Evolutionary conservation across 1,140 invertebrate species (phyloP).

Genomic region (Procambarus virginalis): DNA sequence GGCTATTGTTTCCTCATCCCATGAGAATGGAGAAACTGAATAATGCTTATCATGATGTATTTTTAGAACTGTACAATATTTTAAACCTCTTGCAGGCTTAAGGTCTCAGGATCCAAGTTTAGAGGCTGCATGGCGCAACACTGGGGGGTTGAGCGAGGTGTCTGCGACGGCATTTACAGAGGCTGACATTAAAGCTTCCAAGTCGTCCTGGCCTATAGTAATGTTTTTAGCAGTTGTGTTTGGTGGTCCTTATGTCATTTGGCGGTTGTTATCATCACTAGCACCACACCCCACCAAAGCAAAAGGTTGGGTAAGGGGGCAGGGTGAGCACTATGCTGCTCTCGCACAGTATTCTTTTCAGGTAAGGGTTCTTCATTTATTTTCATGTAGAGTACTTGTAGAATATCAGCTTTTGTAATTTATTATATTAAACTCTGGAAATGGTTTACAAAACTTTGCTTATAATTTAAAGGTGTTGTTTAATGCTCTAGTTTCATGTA

Average conservation of each 20-base stretch:
- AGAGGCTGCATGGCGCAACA: slow-evolving; percentile 74
- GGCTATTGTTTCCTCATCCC: too few relatives aligned
- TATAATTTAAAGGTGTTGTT: too few relatives aligned
- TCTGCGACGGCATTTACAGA: slow-evolving; percentile 6
- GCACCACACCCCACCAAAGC: slow-evolving; percentile 65
- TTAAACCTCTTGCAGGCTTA: not conserved
- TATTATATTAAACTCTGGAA: too few relatives aligned
- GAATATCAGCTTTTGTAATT: too few relatives aligned
- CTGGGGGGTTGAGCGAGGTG: slow-evolving; percentile 62
- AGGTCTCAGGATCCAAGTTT: slow-evolving; percentile 43
- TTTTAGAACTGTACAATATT: too few relatives aligned
- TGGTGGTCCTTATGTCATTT: slow-evolving; percentile 93
- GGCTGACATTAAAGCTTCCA: slow-evolving; percentile 69
- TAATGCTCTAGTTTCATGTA: too few relatives aligned
- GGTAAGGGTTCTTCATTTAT: slow-evolving; percentile 2
- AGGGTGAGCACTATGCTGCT: slow-evolving; percentile 82
- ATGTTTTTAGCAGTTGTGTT: slow-evolving; percentile 91
- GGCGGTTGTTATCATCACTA: slow-evolving; percentile 82
- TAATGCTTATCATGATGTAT: too few relatives aligned
- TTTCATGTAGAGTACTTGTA: too few relatives aligned
- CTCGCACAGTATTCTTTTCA: slow-evolving; percentile 86
- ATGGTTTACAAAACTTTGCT: too few relatives aligned
- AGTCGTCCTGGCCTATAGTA: slow-evolving; percentile 77
- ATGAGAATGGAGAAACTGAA: too few relatives aligned
- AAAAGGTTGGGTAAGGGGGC: slow-evolving; percentile 79